Evolutionary conservation across 2,888 invertebrate species (phyloP), one percentile per base, ranked within the genome.

Genomic region (Margaritifera margaritifera): DNA sequence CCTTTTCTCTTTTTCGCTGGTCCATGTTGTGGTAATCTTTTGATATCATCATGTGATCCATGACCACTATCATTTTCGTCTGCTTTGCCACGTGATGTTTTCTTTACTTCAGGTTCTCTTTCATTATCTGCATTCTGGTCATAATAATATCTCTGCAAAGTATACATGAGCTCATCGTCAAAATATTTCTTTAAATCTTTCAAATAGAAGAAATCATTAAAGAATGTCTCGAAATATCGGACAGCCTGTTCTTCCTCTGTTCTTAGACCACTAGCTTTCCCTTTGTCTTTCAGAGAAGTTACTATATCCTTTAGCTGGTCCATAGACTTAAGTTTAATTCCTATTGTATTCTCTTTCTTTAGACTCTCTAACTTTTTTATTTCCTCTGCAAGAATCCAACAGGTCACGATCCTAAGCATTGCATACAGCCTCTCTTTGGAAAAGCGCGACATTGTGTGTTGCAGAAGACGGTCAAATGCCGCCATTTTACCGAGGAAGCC

Each of bases 161-260:
- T 75, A 42, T 71, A 69, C 58, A 84, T 82, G n/a, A 87, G 81
- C 68, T 82, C 84, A 27, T 82, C 81, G 60, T 85, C 84, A 69
- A 86, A 87, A 61, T 84, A 81, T 52, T 78, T 77, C 69, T 87
- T 87, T 27, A 86, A 68, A 42, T 81, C 77, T 50, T 77, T 78
- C 51, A 86, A 68, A 61, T 84, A 83, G 4, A 76, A 64, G 5
- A 86, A 61, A 63, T 87, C 86, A 50, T 82, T 82, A 15, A 85
- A 71, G 67, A 86, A 86, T 4, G 77, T 69, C n/a, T 84, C 80
- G 56, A 81, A 82, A 61, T 82, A 80, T 66, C 80, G 81, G 5
- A 78, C 65, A 1, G 82, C 64, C 20, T 77, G 66, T 50, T 73
- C 77, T 8, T 77, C 77, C n/a, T 84, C 82, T 1, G 69, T 58